These are phyloP conservation scores for Abrostola tripartita DNA, from an alignment of 2,888 invertebrate genomes.

Conservation along the genomic window DNA sequence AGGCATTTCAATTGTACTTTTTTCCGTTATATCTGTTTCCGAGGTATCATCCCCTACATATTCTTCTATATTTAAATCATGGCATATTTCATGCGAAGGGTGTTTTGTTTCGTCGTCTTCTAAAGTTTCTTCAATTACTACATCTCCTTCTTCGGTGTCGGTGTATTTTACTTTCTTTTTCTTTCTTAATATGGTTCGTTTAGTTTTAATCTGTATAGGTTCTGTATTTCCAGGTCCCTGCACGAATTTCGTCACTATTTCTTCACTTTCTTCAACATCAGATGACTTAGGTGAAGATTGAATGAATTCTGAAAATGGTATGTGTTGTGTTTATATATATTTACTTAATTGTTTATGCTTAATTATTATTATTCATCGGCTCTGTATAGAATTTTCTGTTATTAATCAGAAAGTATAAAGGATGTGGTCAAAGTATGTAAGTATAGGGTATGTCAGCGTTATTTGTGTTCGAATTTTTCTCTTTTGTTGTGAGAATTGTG, in stretches of 20 bases:
- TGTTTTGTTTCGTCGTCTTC: constrained; percentile 74
- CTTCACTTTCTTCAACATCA: constrained; percentile 88
- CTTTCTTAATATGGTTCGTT: constrained; percentile 86
- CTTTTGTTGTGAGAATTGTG: too few relatives aligned
- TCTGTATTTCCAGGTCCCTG: constrained; percentile 84
- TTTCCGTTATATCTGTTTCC: constrained; percentile 64
- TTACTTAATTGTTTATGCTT: constrained; percentile 13
- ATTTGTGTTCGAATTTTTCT: too few relatives aligned
- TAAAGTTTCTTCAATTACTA: constrained; percentile 86
- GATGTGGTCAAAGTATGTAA: too few relatives aligned
- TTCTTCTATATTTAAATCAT: constrained; percentile 81
- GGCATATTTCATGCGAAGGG: constrained; percentile 47
- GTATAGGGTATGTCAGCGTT: too few relatives aligned
- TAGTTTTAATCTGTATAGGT: constrained; percentile 87
- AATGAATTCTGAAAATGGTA: constrained; percentile 69
- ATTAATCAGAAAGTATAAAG: too few relatives aligned
- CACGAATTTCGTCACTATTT: constrained; percentile 89
- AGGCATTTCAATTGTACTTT: constrained; percentile 76
- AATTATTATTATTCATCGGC: neutral
- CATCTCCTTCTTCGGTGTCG: constrained; percentile 73
- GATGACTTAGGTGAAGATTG: constrained; percentile 74
- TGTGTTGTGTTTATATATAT: neutral
- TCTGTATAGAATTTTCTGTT: neutral
- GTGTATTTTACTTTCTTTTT: constrained; percentile 65
- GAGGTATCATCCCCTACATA: constrained; percentile 68